Evolutionary conservation across 2,113 vertebrate species (phyloP), one percentile per base, ranked within the genome.

Genomic region (Sarotherodon lohbergeri): DNA sequence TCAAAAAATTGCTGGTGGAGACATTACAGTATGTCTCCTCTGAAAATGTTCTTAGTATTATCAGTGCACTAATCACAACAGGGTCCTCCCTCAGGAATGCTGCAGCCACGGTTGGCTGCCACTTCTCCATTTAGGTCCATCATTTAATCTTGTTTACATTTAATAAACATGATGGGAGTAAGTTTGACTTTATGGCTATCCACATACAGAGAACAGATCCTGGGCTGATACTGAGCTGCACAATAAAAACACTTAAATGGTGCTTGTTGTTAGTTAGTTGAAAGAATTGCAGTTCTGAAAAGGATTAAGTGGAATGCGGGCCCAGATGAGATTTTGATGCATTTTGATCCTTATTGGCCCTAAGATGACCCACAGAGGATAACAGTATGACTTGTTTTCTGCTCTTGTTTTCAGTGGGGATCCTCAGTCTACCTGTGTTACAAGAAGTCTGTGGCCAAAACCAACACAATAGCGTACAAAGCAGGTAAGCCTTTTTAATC

Each of bases 371-470:
- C 7, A 9, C 9, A 16, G 3, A 12, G 19, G 3, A 27, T 71
- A 43, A 13, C 27, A 14, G 22, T 9, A 14, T 81, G 8, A 84
- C 19, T 34, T 39, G 55, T 55, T 14, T 24, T n/a, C 4, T 52
- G 57, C 19, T 91, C 59, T 85, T 76, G 22, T 84, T 87, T 90
- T n/a, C 94, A 99, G 98, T 99, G 98, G 98, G 99, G 98, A 34
- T 99, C 98, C 73, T 97, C 98, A 3, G 98, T 99, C 5, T 99
- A 98, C 93, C 96, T 99, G 86, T 99, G 98, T 94, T 99, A 99
- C 56, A 99, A 99, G 96, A 99, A 99, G 93, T 99, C 98, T 63
- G 97, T 99, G 97, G 98, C 98, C 93, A 99, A 99, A 96, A 98
- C 97, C 95, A 99, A 99, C 96, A 97, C 97, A 39, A 95, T 99